A percentile compares a stretch with the other conserved stretches of the same genome.
These are phyloP conservation scores for Toxostoma redivivum DNA, from an alignment of 2,113 vertebrate species.

Conservation along the genomic window DNA sequence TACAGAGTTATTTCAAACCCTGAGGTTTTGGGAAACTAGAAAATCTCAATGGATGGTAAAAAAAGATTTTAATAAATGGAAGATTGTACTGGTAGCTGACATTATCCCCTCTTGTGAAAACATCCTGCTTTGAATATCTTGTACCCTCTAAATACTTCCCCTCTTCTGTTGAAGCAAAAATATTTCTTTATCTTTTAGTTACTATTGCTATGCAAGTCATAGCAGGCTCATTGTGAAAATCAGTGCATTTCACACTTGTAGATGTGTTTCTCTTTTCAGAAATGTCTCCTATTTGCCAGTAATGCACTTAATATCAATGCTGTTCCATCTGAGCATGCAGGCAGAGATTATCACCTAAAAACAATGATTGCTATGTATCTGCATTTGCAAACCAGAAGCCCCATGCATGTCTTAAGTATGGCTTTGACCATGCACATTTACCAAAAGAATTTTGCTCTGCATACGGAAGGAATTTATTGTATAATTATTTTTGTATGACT, in stretches of 20 bases:
- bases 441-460: not conserved
- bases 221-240: not conserved
- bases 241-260: not conserved
- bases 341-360: not conserved
- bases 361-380: not conserved
- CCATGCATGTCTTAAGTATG: not conserved
- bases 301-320: not conserved
- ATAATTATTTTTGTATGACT: constrained; percentile 6
- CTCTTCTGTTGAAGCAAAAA: not conserved
- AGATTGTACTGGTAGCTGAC: not conserved
- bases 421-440: not conserved
- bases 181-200: not conserved
- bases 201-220: not conserved
- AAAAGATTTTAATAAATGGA: not conserved
- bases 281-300: not conserved
- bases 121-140: not conserved
- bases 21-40: not conserved
- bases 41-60: not conserved
- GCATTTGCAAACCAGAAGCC: not conserved
- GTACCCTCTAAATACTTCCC: not conserved
- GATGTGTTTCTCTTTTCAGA: not conserved
- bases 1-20: not conserved
- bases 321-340: not conserved
- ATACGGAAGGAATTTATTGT: not conserved
- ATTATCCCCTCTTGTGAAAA: not conserved